Percentiles rank a stretch among this genome's conserved stretches.
phyloP scores from a whole-genome alignment of 2,888 invertebrate genomes.

The Chrysina gloriosa region DNA sequence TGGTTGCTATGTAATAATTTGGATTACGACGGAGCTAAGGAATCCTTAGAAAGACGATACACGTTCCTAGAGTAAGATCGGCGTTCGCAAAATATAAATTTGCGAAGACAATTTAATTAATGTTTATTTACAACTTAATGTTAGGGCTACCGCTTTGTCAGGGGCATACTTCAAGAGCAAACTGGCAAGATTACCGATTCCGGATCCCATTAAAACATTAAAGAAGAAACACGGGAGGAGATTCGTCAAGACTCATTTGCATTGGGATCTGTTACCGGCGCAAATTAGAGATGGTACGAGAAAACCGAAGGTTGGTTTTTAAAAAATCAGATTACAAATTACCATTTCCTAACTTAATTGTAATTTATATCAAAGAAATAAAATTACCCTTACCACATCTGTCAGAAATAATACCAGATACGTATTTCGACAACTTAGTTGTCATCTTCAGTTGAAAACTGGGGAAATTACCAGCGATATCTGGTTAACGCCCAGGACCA shows the following conservation, averaged over 20 bases:
- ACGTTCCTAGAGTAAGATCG: slow-evolving; percentile 16
- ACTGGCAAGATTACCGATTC: not conserved
- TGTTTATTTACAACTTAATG: not conserved
- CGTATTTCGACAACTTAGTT: too few species aligned
- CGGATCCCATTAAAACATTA: not conserved
- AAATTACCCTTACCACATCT: too few species aligned
- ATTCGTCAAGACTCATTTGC: slow-evolving; percentile 49
- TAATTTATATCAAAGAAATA: too few species aligned
- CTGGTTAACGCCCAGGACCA: too few species aligned
- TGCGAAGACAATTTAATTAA: not conserved
- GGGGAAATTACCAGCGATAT: too few species aligned
- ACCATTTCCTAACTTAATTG: too few species aligned
- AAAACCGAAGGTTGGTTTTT: slow-evolving; percentile 42
- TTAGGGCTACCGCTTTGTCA: not conserved
- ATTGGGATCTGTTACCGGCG: slow-evolving; percentile 46
- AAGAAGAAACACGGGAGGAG: slow-evolving; percentile 7
- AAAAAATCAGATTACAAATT: not conserved
- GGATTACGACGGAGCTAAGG: slow-evolving; percentile 69
- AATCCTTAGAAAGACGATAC: not conserved
- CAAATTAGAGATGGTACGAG: slow-evolving; percentile 57
- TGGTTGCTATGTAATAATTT: slow-evolving; percentile 73
- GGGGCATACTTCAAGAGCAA: not conserved
- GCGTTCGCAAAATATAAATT: not conserved
- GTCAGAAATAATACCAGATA: too few species aligned
- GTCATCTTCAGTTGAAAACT: too few species aligned